A percentile compares a stretch with the other conserved stretches of the same genome.
Evolutionary conservation across 2,797 vertebrate species (phyloP).

Genomic region (Anas bahamensis): DNA sequence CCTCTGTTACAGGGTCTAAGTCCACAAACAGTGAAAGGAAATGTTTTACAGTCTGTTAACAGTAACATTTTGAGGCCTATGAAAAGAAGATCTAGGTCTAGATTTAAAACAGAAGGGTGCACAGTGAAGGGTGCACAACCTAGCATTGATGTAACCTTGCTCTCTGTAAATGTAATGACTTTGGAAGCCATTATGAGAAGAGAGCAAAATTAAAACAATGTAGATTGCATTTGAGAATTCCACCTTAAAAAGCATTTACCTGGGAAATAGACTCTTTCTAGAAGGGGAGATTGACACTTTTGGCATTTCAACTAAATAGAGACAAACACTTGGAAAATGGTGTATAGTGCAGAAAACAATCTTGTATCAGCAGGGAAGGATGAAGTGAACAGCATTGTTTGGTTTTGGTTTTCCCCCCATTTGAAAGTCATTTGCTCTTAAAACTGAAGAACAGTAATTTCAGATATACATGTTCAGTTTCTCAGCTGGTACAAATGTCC

Average conservation of each 20-base stretch:
- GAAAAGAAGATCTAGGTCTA: background rate
- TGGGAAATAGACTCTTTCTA: background rate
- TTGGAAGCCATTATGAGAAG: background rate
- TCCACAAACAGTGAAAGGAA: background rate
- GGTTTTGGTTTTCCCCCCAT: background rate
- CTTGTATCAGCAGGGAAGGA: background rate
- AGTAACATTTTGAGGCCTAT: background rate
- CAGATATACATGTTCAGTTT: background rate
- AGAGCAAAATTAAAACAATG: background rate
- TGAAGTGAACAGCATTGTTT: background rate
- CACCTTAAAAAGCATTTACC: background rate
- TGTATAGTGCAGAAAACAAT: background rate
- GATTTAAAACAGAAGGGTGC: background rate
- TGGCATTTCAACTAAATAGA: background rate
- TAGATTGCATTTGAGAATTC: slow-evolving; percentile 16
- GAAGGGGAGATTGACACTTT: background rate
- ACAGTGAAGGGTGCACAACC: background rate
- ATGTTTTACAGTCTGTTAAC: background rate
- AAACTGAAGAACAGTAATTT: background rate
- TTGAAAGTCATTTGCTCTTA: slow-evolving; percentile 27
- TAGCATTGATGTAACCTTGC: background rate
- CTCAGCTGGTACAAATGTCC: background rate
- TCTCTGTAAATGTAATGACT: background rate
- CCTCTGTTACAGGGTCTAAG: background rate
- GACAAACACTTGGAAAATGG: background rate